Evolutionary conservation across 2,113 vertebrate genomes (phyloP), one percentile per base, ranked within the genome.

Genomic region (Epinephelus fuscoguttatus): DNA sequence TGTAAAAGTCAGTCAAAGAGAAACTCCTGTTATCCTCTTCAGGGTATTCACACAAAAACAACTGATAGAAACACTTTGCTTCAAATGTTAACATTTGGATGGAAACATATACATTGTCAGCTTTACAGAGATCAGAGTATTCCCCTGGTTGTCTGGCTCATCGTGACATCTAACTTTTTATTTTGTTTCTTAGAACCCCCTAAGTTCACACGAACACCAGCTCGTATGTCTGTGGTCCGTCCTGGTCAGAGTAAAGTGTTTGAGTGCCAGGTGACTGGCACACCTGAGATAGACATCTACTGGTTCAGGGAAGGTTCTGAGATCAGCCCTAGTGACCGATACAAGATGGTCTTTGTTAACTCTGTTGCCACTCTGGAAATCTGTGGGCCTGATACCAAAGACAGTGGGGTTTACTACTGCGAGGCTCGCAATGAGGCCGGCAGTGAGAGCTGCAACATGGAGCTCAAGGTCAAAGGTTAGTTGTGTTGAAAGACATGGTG

Each of bases 381-480:
- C 45, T 92, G 91, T 61, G 84, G 90, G 50, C 92, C 97, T 70
- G 96, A 95, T 59, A 88, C 95, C 75, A 96, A 95, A 80, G 97
- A 99, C 17, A 96, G 97, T 45, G 98, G 98, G 2, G 95, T 95
- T 61, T 99, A 98, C 37, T 96, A 97, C 89, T 99, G 98, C 30
- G 98, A 99, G 93, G 98, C 98, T 80, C 96, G 94, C n/a, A 99
- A 99, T 78, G 97, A 99, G 6, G 98, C 98, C 0, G 98, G 98
- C 78, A 98, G 96, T 1, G 97, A 98, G 52, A 99, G 97, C 95
- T 99, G 98, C 95, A 98, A 96, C 88, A 72, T 97, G 92, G 97
- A 99, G 64, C 93, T 99, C 61, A 98, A 96, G 95, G 98, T 99
- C 49, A 99, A 99, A 99, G 98, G 98, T 99, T 92, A 21, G 98